Evolutionary conservation across 1,140 invertebrate species (phyloP).

Genomic region (Asobara japonica): DNA sequence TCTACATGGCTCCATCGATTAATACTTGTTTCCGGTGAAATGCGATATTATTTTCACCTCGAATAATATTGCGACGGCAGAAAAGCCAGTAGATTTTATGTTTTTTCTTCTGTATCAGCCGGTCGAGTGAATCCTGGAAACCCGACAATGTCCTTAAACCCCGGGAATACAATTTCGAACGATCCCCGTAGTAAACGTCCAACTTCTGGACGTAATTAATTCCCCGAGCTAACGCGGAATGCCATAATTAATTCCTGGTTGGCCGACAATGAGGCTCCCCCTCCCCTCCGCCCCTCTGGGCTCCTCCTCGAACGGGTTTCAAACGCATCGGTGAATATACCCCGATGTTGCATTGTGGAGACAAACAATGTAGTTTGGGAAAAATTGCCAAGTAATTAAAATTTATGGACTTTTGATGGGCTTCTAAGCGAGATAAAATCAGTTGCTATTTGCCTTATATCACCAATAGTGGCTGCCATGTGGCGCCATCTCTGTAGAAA

Average conservation of each 20-base stretch:
- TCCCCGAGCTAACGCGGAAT: conserved; percentile 56
- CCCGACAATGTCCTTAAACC: conserved; percentile 38
- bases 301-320: not conserved
- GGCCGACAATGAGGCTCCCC: conserved; percentile 38
- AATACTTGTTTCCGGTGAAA: too few relatives aligned
- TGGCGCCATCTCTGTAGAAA: too few relatives aligned
- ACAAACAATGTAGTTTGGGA: not conserved
- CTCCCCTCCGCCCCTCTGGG: conserved; percentile 1
- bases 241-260: conserved; percentile 61
- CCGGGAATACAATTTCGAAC: conserved; percentile 52
- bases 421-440: too few relatives aligned
- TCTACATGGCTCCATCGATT: too few relatives aligned
- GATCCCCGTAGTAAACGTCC: conserved; percentile 47
- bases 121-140: not conserved
- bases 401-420: too few relatives aligned
- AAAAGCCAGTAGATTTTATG: not conserved
- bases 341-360: not conserved
- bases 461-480: too few relatives aligned
- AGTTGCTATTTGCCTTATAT: too few relatives aligned
- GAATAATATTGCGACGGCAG: too few relatives aligned
- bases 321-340: conserved; percentile 9
- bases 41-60: too few relatives aligned
- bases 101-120: not conserved
- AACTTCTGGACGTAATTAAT: conserved; percentile 60
- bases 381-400: too few relatives aligned